Evolutionary conservation across 2,113 vertebrate species (phyloP).

Genomic region (Uropsilus gracilis): DNA sequence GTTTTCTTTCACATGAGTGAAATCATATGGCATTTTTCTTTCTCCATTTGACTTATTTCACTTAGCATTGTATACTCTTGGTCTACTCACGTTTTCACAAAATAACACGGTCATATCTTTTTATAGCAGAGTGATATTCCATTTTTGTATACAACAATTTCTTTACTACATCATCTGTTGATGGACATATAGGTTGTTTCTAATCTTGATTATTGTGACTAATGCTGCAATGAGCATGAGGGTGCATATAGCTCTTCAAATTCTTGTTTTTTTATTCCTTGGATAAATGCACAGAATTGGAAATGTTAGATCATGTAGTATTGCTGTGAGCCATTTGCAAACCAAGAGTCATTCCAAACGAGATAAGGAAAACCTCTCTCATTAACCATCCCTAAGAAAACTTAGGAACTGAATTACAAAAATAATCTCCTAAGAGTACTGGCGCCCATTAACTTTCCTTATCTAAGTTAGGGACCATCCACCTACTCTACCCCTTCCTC

Average conservation of each 20-base stretch:
- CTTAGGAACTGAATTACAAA: no score
- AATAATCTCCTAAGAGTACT: no score
- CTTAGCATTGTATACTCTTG: neutral
- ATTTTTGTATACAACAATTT: neutral
- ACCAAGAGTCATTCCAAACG: no score
- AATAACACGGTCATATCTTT: neutral
- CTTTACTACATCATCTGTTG: neutral
- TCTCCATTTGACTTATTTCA: neutral
- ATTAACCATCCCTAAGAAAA: no score
- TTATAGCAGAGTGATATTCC: neutral
- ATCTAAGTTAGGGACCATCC: no score
- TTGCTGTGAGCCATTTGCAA: no score
- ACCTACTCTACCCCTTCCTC: no score
- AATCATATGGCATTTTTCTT: no score
- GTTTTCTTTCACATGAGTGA: neutral
- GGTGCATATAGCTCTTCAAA: neutral
- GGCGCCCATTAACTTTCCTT: no score
- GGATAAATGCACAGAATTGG: neutral
- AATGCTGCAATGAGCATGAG: neutral
- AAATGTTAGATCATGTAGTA: neutral
- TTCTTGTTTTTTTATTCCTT: neutral
- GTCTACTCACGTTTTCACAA: neutral
- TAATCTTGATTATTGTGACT: neutral
- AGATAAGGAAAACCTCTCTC: no score
- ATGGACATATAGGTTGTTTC: neutral